phyloP scores from a whole-genome alignment of 2,113 vertebrate genomes.

The Orthonyx spaldingii region DNA sequence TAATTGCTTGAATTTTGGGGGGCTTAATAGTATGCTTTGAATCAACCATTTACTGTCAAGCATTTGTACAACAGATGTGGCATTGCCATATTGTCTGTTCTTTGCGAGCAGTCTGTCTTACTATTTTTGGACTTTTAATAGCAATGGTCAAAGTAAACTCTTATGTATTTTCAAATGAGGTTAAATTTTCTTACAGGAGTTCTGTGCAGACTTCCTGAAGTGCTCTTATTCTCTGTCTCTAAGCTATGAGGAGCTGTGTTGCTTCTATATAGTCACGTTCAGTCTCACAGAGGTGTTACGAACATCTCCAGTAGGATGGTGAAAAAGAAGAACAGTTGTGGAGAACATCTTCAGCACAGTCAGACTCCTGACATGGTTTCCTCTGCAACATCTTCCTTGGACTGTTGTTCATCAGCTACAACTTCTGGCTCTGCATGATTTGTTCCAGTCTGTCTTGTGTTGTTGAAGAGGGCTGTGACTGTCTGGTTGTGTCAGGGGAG shows the following conservation, averaged over 20 bases:
- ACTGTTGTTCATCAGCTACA: background rate
- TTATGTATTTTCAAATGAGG: background rate
- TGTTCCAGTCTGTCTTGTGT: background rate
- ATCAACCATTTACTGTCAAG: conserved; percentile 10
- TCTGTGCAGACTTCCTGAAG: background rate
- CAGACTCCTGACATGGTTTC: background rate
- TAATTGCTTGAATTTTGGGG: conserved; percentile 38
- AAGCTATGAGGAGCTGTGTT: background rate
- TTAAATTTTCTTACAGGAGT: background rate
- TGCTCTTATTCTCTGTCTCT: background rate
- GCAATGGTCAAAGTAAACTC: background rate
- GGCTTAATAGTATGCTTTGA: conserved; percentile 43
- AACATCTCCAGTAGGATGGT: background rate
- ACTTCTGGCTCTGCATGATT: background rate
- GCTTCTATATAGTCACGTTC: rapidly evolving
- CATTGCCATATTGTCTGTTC: background rate
- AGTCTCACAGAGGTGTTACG: background rate
- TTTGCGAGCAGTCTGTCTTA: background rate
- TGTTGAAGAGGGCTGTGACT: background rate
- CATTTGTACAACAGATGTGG: background rate
- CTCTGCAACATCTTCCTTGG: background rate
- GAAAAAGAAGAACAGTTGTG: background rate
- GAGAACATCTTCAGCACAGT: background rate
- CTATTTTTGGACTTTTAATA: background rate
- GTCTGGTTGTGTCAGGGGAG: background rate